Conservation (phyloP, 2,888 invertebrate genomes). For the Agrotis clavis region DNA sequence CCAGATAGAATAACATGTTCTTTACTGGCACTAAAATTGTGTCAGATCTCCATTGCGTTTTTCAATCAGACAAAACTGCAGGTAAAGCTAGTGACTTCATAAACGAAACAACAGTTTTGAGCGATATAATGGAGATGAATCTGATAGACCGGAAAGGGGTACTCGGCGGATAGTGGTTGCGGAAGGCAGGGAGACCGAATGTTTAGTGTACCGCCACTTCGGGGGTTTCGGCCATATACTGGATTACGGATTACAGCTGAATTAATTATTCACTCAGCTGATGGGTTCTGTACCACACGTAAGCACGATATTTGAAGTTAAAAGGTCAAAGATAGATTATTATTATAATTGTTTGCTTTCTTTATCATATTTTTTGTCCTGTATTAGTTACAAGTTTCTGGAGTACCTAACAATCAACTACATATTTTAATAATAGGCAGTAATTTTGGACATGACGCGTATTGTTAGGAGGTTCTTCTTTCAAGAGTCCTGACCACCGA, state of each 20-base stretch:
- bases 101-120: constrained; percentile 16
- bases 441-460: too few relatives aligned
- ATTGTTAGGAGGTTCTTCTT: too few relatives aligned
- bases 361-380: too few relatives aligned
- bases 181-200: constrained; percentile 22
- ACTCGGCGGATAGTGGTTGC: constrained; percentile 2
- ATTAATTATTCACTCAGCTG: constrained; percentile 17
- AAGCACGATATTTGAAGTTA: not conserved
- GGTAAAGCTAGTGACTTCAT: not conserved
- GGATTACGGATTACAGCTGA: constrained; percentile 8
- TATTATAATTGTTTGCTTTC: too few relatives aligned
- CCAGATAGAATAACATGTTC: too few relatives aligned
- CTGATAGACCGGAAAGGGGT: constrained; percentile 13
- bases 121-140: constrained; percentile 33
- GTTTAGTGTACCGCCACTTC: constrained; percentile 20
- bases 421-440: too few relatives aligned
- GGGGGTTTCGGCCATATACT: not conserved
- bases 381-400: too few relatives aligned
- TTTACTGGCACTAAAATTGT: too few relatives aligned
- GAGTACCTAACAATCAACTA: too few relatives aligned
- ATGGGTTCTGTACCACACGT: too few relatives aligned
- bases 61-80: not conserved
- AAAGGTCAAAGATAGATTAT: too few relatives aligned
- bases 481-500: too few relatives aligned
- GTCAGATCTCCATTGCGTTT: not conserved